phyloP scores from a whole-genome alignment of 2,888 invertebrate genomes.

The Tetrapedia diversipes region DNA sequence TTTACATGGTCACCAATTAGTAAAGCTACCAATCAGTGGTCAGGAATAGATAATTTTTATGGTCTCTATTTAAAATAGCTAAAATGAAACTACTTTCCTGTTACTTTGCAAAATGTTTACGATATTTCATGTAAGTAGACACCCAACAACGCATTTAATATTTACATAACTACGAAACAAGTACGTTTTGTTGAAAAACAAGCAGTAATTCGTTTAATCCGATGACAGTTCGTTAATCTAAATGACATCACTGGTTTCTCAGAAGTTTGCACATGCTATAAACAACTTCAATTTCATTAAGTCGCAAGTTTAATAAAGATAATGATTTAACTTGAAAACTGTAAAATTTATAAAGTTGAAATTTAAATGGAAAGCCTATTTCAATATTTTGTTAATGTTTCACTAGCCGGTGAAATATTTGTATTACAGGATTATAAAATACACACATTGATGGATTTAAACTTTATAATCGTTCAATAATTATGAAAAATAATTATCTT shows the following conservation, averaged over 20 bases:
- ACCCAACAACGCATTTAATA: background rate
- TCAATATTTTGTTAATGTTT: too few relatives aligned
- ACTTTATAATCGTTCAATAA: too few relatives aligned
- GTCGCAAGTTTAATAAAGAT: background rate
- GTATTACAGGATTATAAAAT: too few relatives aligned
- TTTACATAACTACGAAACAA: slow-evolving; percentile 32
- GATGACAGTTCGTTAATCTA: slow-evolving; percentile 34
- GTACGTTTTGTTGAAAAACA: background rate
- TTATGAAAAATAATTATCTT: too few relatives aligned
- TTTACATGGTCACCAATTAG: background rate
- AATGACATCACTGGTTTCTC: slow-evolving; percentile 45
- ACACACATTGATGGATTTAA: too few relatives aligned
- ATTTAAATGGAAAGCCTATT: too few relatives aligned
- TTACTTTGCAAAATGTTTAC: background rate
- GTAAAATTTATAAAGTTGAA: too few relatives aligned
- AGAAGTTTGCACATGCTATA: slow-evolving; percentile 11
- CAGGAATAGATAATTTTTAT: background rate
- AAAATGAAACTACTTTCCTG: background rate
- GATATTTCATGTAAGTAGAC: background rate
- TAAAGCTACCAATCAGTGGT: background rate
- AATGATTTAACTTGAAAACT: too few relatives aligned
- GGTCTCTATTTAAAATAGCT: background rate
- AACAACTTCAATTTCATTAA: slow-evolving; percentile 29
- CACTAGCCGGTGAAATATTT: too few relatives aligned
- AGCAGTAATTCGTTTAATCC: slow-evolving; percentile 20